Evolutionary conservation across 2,888 invertebrate genomes (phyloP).

Genomic region (Scaptomyza reducta): DNA sequence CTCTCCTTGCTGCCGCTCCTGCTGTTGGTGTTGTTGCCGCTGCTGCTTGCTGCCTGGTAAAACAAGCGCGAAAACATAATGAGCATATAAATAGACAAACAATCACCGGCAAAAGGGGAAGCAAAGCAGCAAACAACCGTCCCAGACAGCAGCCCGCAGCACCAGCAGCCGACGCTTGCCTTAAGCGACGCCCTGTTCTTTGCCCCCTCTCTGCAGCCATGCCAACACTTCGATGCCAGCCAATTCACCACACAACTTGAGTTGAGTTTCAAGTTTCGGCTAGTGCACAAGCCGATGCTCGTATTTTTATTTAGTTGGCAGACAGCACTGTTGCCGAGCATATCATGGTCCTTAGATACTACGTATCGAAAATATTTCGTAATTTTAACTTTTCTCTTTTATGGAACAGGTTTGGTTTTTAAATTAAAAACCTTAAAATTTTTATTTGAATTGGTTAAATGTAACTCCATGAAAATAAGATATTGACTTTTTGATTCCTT

Average conservation of each 20-base stretch:
- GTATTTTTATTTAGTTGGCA: constrained; percentile 23
- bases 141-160: constrained; percentile 37
- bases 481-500: background rate
- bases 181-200: background rate
- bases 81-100: constrained; percentile 77
- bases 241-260: constrained; percentile 39
- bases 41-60: constrained; percentile 53
- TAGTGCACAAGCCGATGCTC: constrained; percentile 1
- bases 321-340: constrained; percentile 32
- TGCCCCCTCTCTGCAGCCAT: background rate
- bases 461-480: no score
- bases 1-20: constrained; percentile 20
- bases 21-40: constrained; percentile 1
- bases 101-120: constrained; percentile 52
- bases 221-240: constrained; percentile 3
- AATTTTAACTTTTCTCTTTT: background rate
- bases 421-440: no score
- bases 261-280: constrained; percentile 26
- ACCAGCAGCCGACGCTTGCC: constrained; percentile 11
- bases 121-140: constrained; percentile 25
- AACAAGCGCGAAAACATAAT: constrained; percentile 79
- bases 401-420: no score
- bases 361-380: background rate
- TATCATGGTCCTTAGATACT: background rate
- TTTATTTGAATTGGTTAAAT: no score